Evolutionary conservation across 2,113 vertebrate species (phyloP), one percentile per base, ranked within the genome.

Genomic region (Charina bottae): DNA sequence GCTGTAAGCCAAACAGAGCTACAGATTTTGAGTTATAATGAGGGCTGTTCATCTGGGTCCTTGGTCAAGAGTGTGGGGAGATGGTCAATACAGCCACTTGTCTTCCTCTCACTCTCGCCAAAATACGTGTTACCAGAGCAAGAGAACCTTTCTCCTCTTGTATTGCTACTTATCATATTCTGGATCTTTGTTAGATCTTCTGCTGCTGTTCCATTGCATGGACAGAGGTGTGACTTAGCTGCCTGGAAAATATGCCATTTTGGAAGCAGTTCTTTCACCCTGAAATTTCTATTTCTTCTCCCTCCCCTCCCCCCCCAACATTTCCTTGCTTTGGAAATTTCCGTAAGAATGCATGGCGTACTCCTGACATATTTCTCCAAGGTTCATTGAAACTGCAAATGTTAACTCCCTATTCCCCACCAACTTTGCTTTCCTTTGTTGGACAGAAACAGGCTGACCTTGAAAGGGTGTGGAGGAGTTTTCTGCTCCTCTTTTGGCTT

Each of bases 231-330:
- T 94, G 37, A 11, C 7, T 89, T 55, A 83, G 8, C 2, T 90
- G 86, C 37, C 9, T 59, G 68, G 19, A 19, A 58, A 4, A 2
- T 54, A 90, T 84, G 88, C 85, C 97, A 95, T 97, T 98, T 97
- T 97, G 97, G 97, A 97, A 98, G 97, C 97, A 97, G 97, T 68
- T 23, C 89, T 64, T 78, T 60, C n/a, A 88, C 72, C 15, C 9
- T 54, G 92, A 59, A 54, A 62, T 15, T 3, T n/a, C 85, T 86
- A 83, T 91, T 85, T 13, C 23, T 21, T 13, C 26, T 19, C 7
- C 33, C 68, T 8, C 6, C 17, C 68, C 17, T 15, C 4, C 49
- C 49, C 49, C 49, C 49, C 4, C 64, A 26, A 4, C 8, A 0
- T 46, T 87, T 0, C 21, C 26, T 26, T 37, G 2, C 19, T 3